Base-by-base conservation (phyloP, 2,113 vertebrate species). In the Elgaria multicarinata region DNA sequence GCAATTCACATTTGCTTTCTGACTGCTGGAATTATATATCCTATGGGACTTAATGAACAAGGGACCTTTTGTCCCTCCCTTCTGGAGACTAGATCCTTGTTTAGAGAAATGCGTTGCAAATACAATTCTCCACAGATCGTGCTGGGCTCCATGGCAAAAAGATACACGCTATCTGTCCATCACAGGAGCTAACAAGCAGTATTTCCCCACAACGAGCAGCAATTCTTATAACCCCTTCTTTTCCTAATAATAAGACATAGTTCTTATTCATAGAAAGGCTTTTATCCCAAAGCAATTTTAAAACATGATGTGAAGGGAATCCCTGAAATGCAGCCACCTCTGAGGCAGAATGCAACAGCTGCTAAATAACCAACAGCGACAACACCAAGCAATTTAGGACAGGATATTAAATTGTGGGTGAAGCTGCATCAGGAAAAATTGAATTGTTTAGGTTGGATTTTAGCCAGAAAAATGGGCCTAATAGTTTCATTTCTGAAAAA, bases 71-170 rank as follows among this genome's bases (percentile, higher is more conserved):
- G 96, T 96, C 85, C 92, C 90, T 36, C 74, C 83, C 1, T 90
- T 91, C 94, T 95, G 87, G 93, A 94, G 94, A 96, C 95, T 93
- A 93, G 4, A 93, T 85, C 90, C 94, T 91, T 85, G 89, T 85
- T 90, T 86, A 95, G 86, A 94, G 94, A 92, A 93, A 91, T 90
- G 89, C 83, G 46, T 90, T 92, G 92, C 92, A 93, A 94, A 90
- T 94, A 91, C 90, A 94, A 96, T 95, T 96, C 90, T 94, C 92
- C 78, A 81, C 28, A 42, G 95, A 90, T 87, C 93, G 93, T 93
- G 93, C 83, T 93, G 92, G 92, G 89, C 93, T 89, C 69, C 13
- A 78, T 46, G 67, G 42, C 24, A 82, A 86, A 50, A 91, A 89
- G 46, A 79, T 89, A 92, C 92, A 95, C 93, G 86, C 89, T 88